Base-by-base conservation (phyloP, 92 coral and sea anemone genomes). In the Phenganax stokvisi region DNA sequence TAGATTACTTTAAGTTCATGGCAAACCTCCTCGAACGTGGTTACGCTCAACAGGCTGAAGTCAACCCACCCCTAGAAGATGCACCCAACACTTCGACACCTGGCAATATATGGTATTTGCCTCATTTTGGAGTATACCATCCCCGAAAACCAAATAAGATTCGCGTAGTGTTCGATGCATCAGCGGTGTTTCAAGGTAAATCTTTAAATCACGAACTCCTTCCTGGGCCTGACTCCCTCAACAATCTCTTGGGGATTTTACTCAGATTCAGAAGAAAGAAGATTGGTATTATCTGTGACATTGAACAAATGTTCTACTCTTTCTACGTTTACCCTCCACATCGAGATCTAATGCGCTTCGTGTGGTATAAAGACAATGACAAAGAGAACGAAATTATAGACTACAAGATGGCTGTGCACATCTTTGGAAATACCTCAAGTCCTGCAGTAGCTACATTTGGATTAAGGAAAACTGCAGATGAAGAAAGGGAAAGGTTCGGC, bases 251-350 rank as follows among this genome's bases (percentile, higher is more conserved):
- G 31, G 90, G 89, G 74, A 86, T 87, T 15, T 69, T 87, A 70
- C 25, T 84, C 62, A 81, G 87, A 54, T 87, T 87, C 77, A 75
- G 90, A 55, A 87, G 64, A 78, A 84, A 87, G 79, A 76, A 72
- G 37, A 84, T 75, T 37, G 87, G 84, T 63, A 85, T 87, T 15
- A 87, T 84, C 84, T 87, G 90, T 28, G 87, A 84, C 66, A 68
- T 87, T 61, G 85, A 87, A 57, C 85, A 87, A 28, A 79, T 87
- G 90, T 87, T 87, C 72, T 82, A 84, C 63, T 84, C 84, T 27
- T 86, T 86, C 72, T 85, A 81, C 55, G 86, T 86, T 11, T 75
- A 81, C 56, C 86, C 89, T 56, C 77, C 58, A 55, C 89, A 86
- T 55, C 55, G 89, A 4, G 89, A 86, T 51, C 58, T 65, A 56